Evolutionary conservation across 2,797 vertebrate genomes (phyloP).

Genomic region (Babyrousa celebensis): DNA sequence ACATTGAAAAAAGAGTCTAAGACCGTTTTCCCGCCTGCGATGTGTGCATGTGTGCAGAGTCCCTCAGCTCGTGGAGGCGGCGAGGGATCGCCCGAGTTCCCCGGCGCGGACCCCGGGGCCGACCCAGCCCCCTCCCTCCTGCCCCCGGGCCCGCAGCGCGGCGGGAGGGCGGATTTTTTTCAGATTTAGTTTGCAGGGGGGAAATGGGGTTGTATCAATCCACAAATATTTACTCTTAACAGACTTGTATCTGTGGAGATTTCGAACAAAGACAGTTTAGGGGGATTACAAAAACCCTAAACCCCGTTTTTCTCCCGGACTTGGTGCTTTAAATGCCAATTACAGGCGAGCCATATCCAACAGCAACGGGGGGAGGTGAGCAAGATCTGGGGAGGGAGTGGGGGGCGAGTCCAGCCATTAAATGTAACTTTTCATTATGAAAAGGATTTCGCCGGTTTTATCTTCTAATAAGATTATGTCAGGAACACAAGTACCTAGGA

Average conservation of each 20-base stretch:
- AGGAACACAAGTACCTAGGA: constrained; percentile 95
- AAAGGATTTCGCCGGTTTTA: constrained; percentile 94
- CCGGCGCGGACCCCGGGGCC: not conserved
- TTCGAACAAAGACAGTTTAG: constrained; percentile 90
- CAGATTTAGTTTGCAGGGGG: constrained; percentile 81
- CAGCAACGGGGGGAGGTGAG: constrained; percentile 87
- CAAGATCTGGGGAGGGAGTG: constrained; percentile 86
- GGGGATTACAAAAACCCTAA: constrained; percentile 89
- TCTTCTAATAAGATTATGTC: constrained; percentile 98
- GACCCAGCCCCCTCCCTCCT: constrained; percentile 45
- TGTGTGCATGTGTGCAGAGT: constrained; percentile 74
- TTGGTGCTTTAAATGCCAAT: constrained; percentile 83
- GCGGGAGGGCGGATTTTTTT: not conserved
- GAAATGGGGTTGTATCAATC: constrained; percentile 85
- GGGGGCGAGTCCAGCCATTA: constrained; percentile 91
- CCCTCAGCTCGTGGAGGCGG: constrained; percentile 35
- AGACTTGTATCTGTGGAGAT: constrained; percentile 90
- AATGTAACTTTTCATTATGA: constrained; percentile 94
- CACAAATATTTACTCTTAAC: constrained; percentile 90
- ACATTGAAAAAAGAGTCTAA: constrained; percentile 49
- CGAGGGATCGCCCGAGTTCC: not conserved
- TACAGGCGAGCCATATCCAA: constrained; percentile 88
- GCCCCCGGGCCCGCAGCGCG: not conserved
- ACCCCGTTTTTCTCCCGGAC: constrained; percentile 87
- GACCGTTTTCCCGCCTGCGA: constrained; percentile 65